These are phyloP conservation scores for Nyctereutes procyonoides DNA, from an alignment of 2,113 vertebrate genomes.

Conservation along the genomic window DNA sequence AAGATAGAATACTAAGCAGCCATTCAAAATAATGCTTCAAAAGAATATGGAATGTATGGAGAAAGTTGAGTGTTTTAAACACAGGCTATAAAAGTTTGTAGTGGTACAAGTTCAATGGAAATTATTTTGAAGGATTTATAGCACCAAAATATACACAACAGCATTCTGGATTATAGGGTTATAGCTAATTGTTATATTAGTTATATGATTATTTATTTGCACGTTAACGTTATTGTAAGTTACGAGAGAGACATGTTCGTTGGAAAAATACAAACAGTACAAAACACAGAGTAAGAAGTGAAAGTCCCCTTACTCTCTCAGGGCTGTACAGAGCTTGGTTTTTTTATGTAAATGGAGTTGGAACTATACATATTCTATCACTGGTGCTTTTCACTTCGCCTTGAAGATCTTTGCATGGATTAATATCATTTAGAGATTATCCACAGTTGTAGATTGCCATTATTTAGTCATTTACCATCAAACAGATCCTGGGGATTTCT, in stretches of 20 bases:
- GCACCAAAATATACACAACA: background rate
- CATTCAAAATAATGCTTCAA: conserved; percentile 41
- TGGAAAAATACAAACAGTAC: conserved; percentile 30
- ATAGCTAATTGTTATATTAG: background rate
- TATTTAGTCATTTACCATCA: background rate
- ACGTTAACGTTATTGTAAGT: background rate
- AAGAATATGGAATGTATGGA: background rate
- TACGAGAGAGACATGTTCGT: background rate
- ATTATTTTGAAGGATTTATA: conserved; percentile 41
- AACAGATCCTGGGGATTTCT: background rate
- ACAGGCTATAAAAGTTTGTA: background rate
- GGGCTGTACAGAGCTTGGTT: background rate
- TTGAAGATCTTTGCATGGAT: conserved; percentile 28
- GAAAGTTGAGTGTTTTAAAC: background rate
- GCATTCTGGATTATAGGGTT: background rate
- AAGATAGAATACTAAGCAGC: background rate
- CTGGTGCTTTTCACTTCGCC: background rate
- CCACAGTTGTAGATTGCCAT: background rate
- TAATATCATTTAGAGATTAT: background rate
- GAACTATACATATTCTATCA: background rate
- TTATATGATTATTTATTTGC: background rate
- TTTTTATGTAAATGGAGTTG: background rate
- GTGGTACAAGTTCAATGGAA: background rate
- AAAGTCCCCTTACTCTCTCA: background rate
- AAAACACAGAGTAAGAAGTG: background rate